Conservation (phyloP, 1,140 invertebrate genomes). For the Vanessa atalanta region DNA sequence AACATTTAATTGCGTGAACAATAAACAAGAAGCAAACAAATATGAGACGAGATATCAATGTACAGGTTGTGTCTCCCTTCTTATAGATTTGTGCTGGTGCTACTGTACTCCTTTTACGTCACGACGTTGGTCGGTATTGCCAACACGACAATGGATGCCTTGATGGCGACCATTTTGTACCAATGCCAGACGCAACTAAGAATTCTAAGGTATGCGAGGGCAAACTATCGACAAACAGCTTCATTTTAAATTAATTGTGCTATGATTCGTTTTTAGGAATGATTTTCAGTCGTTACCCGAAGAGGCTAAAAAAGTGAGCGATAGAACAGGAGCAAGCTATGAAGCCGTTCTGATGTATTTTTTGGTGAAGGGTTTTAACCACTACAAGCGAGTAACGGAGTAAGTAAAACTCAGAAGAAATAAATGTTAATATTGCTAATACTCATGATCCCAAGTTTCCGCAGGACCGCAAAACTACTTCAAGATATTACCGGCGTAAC, state of each 20-base stretch:
- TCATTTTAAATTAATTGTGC: neutral
- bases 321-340: constrained; percentile 18
- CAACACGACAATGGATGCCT: constrained; percentile 73
- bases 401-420: constrained; percentile 30
- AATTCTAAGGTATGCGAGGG: constrained; percentile 52
- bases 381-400: constrained; percentile 57
- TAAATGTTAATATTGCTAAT: neutral
- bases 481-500: constrained; percentile 61
- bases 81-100: constrained; percentile 53
- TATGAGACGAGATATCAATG: too few relatives aligned
- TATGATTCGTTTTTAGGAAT: constrained; percentile 37
- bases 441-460: neutral
- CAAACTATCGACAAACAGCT: neutral
- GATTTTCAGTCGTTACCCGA: constrained; percentile 49
- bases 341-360: constrained; percentile 43
- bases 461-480: constrained; percentile 49
- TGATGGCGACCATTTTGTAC: constrained; percentile 62
- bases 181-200: constrained; percentile 65
- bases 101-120: constrained; percentile 68
- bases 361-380: constrained; percentile 50
- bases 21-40: too few relatives aligned
- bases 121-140: constrained; percentile 69
- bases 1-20: too few relatives aligned
- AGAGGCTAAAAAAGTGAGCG: constrained; percentile 26
- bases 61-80: neutral